Conservation (phyloP, 2,113 vertebrate genomes). For the Cephalopterus ornatus region DNA sequence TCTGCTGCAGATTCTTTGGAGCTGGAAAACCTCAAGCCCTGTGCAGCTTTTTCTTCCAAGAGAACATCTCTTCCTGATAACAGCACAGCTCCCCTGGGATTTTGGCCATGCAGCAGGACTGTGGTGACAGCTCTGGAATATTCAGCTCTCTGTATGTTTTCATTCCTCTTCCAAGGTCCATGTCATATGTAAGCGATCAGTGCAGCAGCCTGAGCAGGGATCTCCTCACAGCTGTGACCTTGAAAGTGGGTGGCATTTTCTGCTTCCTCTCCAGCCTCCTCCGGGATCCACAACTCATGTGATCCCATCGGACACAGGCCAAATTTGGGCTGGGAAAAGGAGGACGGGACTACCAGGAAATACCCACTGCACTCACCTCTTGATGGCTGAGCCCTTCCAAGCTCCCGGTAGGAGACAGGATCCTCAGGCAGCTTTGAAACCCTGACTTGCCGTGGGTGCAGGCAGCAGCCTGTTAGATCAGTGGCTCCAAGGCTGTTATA, state of each 20-base stretch:
- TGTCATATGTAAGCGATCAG: slow-evolving; percentile 58
- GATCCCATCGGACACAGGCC: slow-evolving; percentile 12
- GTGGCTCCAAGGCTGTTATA: background rate
- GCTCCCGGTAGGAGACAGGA: background rate
- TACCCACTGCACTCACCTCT: background rate
- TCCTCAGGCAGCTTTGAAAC: background rate
- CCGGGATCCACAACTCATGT: slow-evolving; percentile 1
- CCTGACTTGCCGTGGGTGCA: fast-evolving
- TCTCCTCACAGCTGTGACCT: slow-evolving; percentile 63
- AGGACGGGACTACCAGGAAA: background rate
- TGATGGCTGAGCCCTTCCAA: background rate
- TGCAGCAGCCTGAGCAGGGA: background rate
- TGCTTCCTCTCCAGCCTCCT: slow-evolving; percentile 51
- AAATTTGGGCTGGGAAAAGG: background rate
- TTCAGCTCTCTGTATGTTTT: background rate
- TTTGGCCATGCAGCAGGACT: background rate
- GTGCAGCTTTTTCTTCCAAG: background rate
- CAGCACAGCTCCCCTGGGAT: background rate
- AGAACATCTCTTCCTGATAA: background rate
- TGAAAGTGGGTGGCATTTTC: slow-evolving; percentile 63
- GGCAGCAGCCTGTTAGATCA: background rate
- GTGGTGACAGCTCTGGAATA: background rate
- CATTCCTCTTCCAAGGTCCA: background rate
- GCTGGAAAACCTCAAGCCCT: background rate
- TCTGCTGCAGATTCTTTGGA: background rate